A percentile compares a stretch with the other conserved stretches of the same genome.
Conservation (phyloP, 2,797 vertebrate genomes). For the Tympanoctomys barrerae region DNA sequence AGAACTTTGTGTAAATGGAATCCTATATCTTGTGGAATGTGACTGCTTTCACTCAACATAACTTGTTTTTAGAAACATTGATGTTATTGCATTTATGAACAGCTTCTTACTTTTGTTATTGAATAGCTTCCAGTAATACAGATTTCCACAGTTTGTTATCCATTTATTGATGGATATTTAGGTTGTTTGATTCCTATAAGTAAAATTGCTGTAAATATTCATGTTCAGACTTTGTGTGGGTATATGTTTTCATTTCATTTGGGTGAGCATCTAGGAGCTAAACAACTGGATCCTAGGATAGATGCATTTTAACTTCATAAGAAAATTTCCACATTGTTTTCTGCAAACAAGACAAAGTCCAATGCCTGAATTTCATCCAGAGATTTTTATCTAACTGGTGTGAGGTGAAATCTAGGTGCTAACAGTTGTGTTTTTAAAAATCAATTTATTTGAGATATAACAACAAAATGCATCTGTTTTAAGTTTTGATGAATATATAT, state of each 20-base stretch:
- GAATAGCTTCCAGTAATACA: neutral
- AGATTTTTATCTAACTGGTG: neutral
- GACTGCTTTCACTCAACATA: neutral
- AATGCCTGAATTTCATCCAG: neutral
- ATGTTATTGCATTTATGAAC: neutral
- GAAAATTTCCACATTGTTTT: neutral
- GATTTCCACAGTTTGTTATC: neutral
- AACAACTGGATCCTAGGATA: neutral
- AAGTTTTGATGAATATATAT: neutral
- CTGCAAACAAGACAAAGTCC: neutral
- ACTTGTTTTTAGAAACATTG: neutral
- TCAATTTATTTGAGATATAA: neutral
- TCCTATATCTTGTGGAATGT: neutral
- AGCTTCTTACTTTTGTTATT: neutral
- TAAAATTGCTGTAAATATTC: neutral
- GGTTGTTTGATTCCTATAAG: neutral
- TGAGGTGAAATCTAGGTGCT: neutral
- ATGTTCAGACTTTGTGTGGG: neutral
- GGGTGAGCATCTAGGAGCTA: neutral
- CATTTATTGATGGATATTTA: neutral
- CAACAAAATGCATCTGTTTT: neutral
- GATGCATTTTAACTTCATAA: neutral
- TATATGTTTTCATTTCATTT: neutral
- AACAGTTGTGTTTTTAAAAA: neutral
- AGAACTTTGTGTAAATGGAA: neutral